Evolutionary conservation across 2,888 invertebrate species (phyloP).

Genomic region (Coenonympha arcania): DNA sequence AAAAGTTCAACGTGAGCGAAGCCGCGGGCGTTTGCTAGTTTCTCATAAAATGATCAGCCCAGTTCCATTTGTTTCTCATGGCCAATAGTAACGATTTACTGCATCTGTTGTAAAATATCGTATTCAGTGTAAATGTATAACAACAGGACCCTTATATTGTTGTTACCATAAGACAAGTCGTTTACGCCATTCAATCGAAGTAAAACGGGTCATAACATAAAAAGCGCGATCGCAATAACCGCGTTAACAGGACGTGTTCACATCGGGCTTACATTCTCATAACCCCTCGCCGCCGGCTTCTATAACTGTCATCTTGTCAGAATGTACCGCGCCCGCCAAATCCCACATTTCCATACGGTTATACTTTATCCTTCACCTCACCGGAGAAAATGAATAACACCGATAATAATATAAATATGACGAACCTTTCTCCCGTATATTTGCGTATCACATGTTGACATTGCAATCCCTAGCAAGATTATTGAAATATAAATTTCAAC

Average conservation of each 20-base stretch:
- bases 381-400: conserved; percentile 70
- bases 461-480: conserved; percentile 56
- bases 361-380: conserved; percentile 68
- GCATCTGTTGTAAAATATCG: no score
- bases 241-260: conserved; percentile 48
- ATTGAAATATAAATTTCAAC: no score
- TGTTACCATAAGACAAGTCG: conserved; percentile 16
- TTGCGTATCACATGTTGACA: conserved; percentile 71
- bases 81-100: no score
- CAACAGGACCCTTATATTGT: background rate
- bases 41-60: no score
- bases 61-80: no score
- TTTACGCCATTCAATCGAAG: conserved; percentile 24
- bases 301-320: conserved; percentile 73
- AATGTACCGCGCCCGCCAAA: conserved; percentile 60
- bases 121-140: no score
- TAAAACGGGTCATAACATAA: conserved; percentile 38
- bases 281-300: conserved; percentile 40
- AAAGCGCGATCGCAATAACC: conserved; percentile 50
- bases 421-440: conserved; percentile 60
- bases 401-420: conserved; percentile 68
- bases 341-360: conserved; percentile 67
- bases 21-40: no score
- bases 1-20: no score
- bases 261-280: conserved; percentile 31